phyloP scores from a whole-genome alignment of 2,888 invertebrate genomes.

The Panzeria rudis region DNA sequence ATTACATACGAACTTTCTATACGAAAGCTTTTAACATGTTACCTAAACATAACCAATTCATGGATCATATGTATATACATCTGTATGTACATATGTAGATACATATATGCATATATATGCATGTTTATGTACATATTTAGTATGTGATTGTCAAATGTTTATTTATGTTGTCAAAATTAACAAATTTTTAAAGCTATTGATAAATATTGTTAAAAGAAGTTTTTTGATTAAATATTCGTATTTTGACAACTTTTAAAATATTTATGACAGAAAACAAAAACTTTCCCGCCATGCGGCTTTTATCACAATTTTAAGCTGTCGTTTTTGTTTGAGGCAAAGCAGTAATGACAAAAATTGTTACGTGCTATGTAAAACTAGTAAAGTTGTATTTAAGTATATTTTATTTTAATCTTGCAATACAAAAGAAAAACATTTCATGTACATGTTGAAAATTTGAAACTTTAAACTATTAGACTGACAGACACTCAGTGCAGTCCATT shows the following conservation, averaged over 20 bases:
- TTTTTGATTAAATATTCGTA: background rate
- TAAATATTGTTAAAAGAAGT: slow-evolving; percentile 22
- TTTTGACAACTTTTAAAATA: slow-evolving; percentile 51
- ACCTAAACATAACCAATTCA: too few species aligned
- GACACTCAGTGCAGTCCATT: slow-evolving; percentile 58
- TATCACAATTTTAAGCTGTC: slow-evolving; percentile 59
- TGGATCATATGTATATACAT: too few species aligned
- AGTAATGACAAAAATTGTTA: slow-evolving; percentile 28
- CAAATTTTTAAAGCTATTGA: slow-evolving; percentile 15
- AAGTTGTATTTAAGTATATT: slow-evolving; percentile 32
- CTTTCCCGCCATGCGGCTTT: slow-evolving; percentile 62
- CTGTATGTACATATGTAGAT: too few species aligned
- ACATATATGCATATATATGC: too few species aligned
- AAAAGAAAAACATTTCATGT: slow-evolving; percentile 47
- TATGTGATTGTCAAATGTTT: background rate
- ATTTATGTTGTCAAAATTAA: background rate
- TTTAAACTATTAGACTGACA: slow-evolving; percentile 66
- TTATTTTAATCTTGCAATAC: slow-evolving; percentile 21
- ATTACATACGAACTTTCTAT: too few species aligned
- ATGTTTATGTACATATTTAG: too few species aligned
- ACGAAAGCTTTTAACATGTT: too few species aligned
- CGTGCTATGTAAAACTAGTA: slow-evolving; percentile 15
- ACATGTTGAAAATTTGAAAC: slow-evolving; percentile 59
- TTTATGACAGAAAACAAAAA: slow-evolving; percentile 14
- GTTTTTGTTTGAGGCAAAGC: slow-evolving; percentile 43